phyloP scores from a whole-genome alignment of 2,888 invertebrate genomes.

The Nasonovia ribisnigri region DNA sequence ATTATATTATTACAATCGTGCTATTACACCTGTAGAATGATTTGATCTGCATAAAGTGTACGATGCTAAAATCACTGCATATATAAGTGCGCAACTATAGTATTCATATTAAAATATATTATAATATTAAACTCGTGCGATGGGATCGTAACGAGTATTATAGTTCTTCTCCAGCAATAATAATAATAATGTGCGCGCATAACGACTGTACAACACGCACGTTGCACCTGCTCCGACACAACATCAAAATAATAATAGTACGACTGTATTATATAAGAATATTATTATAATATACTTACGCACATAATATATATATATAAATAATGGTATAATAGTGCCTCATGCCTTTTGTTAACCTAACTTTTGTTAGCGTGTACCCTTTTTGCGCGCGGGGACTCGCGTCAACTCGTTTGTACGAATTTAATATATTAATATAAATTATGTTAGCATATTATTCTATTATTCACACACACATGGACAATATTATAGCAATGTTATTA shows the following conservation, averaged over 20 bases:
- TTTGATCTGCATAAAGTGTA: neutral
- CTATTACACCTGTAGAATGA: neutral
- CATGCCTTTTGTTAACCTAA: too few relatives aligned
- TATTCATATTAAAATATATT: neutral
- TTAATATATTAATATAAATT: neutral
- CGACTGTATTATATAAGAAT: neutral
- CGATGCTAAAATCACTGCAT: neutral
- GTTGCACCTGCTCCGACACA: conserved; percentile 7
- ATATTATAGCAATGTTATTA: neutral
- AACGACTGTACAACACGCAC: neutral
- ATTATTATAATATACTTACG: neutral
- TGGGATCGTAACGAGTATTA: neutral
- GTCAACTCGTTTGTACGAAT: neutral
- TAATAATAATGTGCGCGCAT: neutral
- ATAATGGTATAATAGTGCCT: neutral
- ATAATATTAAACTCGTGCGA: neutral
- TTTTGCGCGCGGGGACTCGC: neutral
- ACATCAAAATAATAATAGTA: neutral
- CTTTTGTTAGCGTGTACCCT: neutral
- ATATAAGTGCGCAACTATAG: neutral
- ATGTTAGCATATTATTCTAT: neutral
- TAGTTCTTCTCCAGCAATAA: neutral
- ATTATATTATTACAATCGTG: neutral
- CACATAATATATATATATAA: too few relatives aligned
- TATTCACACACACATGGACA: neutral